phyloP scores from a whole-genome alignment of 2,797 vertebrate species.

The Kryptopterus vitreolus region DNA sequence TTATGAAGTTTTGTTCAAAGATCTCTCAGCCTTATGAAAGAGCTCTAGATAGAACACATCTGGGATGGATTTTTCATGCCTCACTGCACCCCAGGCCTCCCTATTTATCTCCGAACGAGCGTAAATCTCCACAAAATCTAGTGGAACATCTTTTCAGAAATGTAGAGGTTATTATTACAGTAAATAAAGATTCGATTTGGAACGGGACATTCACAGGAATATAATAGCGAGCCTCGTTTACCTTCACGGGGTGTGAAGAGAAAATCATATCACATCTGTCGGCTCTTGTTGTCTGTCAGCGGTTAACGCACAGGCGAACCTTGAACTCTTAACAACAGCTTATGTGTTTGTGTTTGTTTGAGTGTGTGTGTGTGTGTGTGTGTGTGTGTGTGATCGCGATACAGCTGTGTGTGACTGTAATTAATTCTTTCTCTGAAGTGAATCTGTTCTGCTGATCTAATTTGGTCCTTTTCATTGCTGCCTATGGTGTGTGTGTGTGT shows the following conservation, averaged over 20 bases:
- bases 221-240: too few species aligned
- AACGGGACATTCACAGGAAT: too few species aligned
- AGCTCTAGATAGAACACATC: too few species aligned
- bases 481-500: conserved; percentile 1
- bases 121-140: too few species aligned
- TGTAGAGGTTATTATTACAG: too few species aligned
- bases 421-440: conserved; percentile 16
- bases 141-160: too few species aligned
- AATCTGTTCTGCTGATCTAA: conserved; percentile 17
- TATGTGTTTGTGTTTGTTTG: neutral
- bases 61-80: too few species aligned
- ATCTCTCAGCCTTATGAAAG: too few species aligned
- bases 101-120: too few species aligned
- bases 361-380: neutral
- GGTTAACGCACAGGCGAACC: neutral
- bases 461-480: neutral
- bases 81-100: too few species aligned
- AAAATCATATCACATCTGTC: neutral
- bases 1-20: neutral
- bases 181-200: too few species aligned
- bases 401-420: conserved; percentile 17
- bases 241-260: too few species aligned
- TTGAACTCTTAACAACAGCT: neutral
- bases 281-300: neutral
- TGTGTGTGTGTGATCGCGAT: neutral